These are phyloP conservation scores for Frankliniella intonsa DNA, from an alignment of 2,888 invertebrate genomes.

Conservation along the genomic window DNA sequence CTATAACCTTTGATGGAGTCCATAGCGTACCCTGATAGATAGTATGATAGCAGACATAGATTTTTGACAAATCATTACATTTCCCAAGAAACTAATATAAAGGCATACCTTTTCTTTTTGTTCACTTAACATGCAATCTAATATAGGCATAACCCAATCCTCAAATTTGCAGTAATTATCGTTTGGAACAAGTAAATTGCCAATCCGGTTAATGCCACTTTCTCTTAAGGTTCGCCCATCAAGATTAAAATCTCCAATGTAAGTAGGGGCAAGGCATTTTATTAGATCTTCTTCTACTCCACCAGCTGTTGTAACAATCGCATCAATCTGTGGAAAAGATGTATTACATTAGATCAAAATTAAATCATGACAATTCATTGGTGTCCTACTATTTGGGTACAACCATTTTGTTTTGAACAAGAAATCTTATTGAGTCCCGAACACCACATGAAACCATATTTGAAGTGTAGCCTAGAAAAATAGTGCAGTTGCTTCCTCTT, in stretches of 20 bases:
- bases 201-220: constrained; percentile 83
- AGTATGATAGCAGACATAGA: neutral
- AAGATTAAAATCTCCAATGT: constrained; percentile 83
- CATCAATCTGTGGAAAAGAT: constrained; percentile 63
- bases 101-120: constrained; percentile 61
- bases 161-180: constrained; percentile 97
- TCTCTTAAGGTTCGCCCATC: constrained; percentile 74
- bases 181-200: constrained; percentile 95
- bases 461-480: constrained; percentile 95
- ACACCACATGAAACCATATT: constrained; percentile 95
- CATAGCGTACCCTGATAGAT: constrained; percentile 59
- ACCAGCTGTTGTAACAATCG: constrained; percentile 95
- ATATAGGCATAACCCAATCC: constrained; percentile 91
- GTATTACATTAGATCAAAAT: neutral
- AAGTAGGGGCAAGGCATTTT: constrained; percentile 94
- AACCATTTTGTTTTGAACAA: constrained; percentile 71
- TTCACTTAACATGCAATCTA: constrained; percentile 85
- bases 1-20: constrained; percentile 87
- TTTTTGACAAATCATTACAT: neutral
- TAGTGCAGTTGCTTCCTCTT: constrained; percentile 78
- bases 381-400: no score
- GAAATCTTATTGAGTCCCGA: constrained; percentile 82
- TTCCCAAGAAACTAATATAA: neutral
- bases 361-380: constrained; percentile 36
- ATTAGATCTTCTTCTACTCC: constrained; percentile 99